Evolutionary conservation across 2,888 invertebrate species (phyloP).

Genomic region (Omphaloscelis lunosa): DNA sequence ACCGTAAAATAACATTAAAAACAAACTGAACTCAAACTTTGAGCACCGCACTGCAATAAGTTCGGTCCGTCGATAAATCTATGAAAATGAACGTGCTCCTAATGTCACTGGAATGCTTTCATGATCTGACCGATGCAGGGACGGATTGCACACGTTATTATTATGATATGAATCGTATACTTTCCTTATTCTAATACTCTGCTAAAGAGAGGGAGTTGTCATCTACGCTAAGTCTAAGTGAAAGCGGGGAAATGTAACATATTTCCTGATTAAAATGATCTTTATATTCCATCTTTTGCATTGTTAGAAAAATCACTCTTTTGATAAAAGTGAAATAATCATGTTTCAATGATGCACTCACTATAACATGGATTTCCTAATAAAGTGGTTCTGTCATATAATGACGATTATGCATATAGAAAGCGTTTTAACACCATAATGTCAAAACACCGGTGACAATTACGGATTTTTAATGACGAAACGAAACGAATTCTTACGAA

Average conservation of each 20-base stretch:
- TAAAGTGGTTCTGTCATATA: background rate
- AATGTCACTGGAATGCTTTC: conserved; percentile 89
- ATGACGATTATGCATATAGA: background rate
- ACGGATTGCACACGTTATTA: conserved; percentile 66
- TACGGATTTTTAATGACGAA: background rate
- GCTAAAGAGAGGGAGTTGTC: background rate
- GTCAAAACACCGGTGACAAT: background rate
- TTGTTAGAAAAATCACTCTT: background rate
- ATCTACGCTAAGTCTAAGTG: background rate
- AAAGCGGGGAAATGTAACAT: background rate
- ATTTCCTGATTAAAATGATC: background rate
- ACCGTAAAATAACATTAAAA: conserved; percentile 33
- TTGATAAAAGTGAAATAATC: background rate
- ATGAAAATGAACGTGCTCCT: conserved; percentile 88
- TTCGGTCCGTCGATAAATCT: conserved; percentile 89
- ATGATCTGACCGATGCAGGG: conserved; percentile 83
- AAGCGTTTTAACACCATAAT: background rate
- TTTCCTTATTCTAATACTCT: background rate
- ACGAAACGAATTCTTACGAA: too few species aligned
- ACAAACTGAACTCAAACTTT: conserved; percentile 73
- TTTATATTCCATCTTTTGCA: background rate
- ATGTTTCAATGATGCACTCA: background rate
- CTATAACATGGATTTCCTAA: background rate
- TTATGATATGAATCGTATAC: conserved; percentile 11
- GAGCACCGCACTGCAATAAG: conserved; percentile 80